Percentiles rank a stretch among this genome's conserved stretches.
phyloP scores from a whole-genome alignment of 1,140 invertebrate genomes.

The Pomacea maculata region DNA sequence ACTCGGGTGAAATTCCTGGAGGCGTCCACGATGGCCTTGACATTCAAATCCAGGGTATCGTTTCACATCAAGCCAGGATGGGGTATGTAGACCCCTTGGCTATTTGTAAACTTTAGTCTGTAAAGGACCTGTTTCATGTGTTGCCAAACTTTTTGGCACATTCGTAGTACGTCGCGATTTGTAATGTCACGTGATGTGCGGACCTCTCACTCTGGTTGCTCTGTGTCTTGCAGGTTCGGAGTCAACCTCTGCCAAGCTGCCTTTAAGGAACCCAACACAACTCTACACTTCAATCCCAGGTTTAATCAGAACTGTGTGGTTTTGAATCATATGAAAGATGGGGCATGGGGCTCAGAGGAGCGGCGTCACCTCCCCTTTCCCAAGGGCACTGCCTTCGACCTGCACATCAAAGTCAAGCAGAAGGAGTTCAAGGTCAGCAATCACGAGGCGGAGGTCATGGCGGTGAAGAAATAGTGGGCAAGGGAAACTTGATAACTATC shows the following conservation, averaged over 20 bases:
- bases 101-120: too few relatives aligned
- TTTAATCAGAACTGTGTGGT: constrained; percentile 71
- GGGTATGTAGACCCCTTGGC: neutral
- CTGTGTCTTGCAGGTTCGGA: constrained; percentile 68
- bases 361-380: constrained; percentile 75
- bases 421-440: constrained; percentile 73
- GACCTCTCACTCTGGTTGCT: neutral
- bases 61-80: neutral
- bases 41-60: constrained; percentile 10
- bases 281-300: constrained; percentile 80
- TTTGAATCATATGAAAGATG: constrained; percentile 73
- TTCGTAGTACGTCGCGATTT: too few relatives aligned
- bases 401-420: constrained; percentile 76
- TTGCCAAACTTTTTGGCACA: too few relatives aligned
- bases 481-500: too few relatives aligned
- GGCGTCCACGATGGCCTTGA: constrained; percentile 6
- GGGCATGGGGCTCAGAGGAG: constrained; percentile 78
- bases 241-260: constrained; percentile 67
- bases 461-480: neutral
- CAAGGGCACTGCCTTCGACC: constrained; percentile 77
- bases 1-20: neutral
- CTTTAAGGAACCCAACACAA: constrained; percentile 69
- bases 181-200: too few relatives aligned
- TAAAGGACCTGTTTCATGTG: too few relatives aligned
- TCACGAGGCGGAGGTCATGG: too few relatives aligned